Conservation (phyloP, 2,797 vertebrate genomes). For the Gallirallus australis region DNA sequence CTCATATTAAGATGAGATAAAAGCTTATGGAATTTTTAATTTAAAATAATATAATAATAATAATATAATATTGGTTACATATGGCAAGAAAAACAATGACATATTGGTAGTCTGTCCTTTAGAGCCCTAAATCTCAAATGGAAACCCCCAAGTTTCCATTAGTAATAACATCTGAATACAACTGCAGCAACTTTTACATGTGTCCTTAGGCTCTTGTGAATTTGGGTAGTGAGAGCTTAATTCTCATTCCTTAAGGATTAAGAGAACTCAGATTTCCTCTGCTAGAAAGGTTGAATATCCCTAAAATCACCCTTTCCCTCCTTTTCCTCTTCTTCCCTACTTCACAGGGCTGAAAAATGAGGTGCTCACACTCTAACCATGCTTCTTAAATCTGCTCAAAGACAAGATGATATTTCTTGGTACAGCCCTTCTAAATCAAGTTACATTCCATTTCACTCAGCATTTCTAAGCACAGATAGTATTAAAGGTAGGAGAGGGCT, state of each 20-base stretch:
- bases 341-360: background rate
- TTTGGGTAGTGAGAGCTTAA: fast-evolving
- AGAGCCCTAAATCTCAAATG: background rate
- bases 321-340: background rate
- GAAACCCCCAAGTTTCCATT: fast-evolving
- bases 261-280: background rate
- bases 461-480: background rate
- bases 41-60: no score
- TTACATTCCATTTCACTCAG: background rate
- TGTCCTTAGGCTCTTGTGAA: background rate
- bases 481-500: background rate
- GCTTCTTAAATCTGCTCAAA: background rate
- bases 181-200: background rate
- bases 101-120: background rate
- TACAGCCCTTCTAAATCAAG: background rate
- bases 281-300: background rate
- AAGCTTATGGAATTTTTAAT: background rate
- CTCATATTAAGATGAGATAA: background rate
- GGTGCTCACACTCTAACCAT: background rate
- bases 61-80: background rate
- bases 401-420: background rate
- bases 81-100: background rate
- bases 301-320: background rate
- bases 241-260: background rate
- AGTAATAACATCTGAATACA: background rate